Conservation (phyloP, 2,113 vertebrate genomes). For the Cyprinodon tularosa region DNA sequence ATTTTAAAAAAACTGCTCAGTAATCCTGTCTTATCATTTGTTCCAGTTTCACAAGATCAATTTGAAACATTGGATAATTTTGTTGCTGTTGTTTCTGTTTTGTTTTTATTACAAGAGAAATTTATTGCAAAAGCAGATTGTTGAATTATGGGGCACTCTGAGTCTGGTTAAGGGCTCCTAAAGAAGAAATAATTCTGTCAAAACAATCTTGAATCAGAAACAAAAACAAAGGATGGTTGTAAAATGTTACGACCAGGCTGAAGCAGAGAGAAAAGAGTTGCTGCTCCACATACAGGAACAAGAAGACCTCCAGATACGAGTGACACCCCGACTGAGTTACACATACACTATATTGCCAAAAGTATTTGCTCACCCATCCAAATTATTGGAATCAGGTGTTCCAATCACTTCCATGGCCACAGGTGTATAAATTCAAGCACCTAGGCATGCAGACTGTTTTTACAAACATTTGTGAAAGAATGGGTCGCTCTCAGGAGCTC, state of each 20-base stretch:
- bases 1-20: not conserved
- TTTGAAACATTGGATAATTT: not conserved
- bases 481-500: too few relatives aligned
- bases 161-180: not conserved
- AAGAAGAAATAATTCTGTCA: constrained; percentile 1
- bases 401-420: too few relatives aligned
- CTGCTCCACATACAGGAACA: not conserved
- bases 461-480: too few relatives aligned
- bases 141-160: not conserved
- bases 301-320: not conserved
- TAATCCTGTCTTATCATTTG: not conserved
- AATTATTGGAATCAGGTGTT: too few relatives aligned
- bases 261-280: not conserved
- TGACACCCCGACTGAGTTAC: not conserved
- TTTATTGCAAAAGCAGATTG: not conserved
- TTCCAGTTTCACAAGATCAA: not conserved
- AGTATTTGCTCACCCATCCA: too few relatives aligned
- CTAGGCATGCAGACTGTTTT: too few relatives aligned
- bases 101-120: not conserved
- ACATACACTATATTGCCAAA: too few relatives aligned
- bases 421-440: too few relatives aligned
- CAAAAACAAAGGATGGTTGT: not conserved
- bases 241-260: constrained; percentile 3
- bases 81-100: too few relatives aligned
- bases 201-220: constrained; percentile 6